Conservation (phyloP, 2,888 invertebrate genomes). For the Lathronympha strigana region DNA sequence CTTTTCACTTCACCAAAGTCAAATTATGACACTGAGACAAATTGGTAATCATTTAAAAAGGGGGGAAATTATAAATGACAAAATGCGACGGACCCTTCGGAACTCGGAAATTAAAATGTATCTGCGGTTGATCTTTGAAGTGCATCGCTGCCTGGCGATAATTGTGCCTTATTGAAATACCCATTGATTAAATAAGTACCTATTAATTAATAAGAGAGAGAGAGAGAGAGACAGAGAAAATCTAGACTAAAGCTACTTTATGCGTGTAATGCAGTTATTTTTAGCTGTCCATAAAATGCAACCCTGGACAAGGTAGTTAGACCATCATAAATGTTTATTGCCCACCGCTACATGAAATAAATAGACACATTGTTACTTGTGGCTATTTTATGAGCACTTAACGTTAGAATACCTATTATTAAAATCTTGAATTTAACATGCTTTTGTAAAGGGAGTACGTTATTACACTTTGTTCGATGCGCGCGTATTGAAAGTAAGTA, state of each 20-base stretch:
- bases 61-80: constrained; percentile 40
- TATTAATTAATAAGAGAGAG: too few species aligned
- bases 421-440: not conserved
- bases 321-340: constrained; percentile 63
- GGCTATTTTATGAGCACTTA: constrained; percentile 16
- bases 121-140: constrained; percentile 24
- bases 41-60: constrained; percentile 26
- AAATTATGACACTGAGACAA: constrained; percentile 12
- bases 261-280: constrained; percentile 23
- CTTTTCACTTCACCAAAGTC: not conserved
- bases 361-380: constrained; percentile 37
- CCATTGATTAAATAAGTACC: too few species aligned
- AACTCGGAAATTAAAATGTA: constrained; percentile 35
- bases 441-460: not conserved
- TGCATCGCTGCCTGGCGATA: not conserved
- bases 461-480: not conserved
- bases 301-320: constrained; percentile 56
- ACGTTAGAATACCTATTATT: constrained; percentile 7
- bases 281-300: constrained; percentile 52
- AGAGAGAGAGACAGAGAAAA: not conserved
- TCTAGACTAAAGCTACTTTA: constrained; percentile 11
- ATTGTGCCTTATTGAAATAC: too few species aligned
- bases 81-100: constrained; percentile 31
- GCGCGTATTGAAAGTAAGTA: too few species aligned
- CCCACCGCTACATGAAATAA: constrained; percentile 52